Evolutionary conservation across 2,113 vertebrate genomes (phyloP), one percentile per base, ranked within the genome.

Genomic region (Callionymus lyra): DNA sequence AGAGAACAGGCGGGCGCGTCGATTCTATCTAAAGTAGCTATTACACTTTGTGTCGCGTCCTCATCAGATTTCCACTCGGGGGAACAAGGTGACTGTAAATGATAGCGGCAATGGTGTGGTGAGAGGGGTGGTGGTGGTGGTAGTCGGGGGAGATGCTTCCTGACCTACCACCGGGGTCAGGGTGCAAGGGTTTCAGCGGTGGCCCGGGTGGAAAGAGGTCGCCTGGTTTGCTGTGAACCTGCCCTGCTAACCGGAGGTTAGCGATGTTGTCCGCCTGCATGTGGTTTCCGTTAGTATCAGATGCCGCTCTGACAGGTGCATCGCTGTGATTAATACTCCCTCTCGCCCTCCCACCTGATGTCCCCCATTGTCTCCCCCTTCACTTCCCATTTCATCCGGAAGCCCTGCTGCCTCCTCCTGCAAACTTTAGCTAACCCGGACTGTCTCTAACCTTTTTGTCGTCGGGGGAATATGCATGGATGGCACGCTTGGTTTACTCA

Each of bases 271-370:
- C 56, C 44, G 54, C 55, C 33, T 42, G 61, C 85, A 79, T 88
- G 83, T 91, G 94, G 82, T 90, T 91, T 71, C 17, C 4, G 82
- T 97, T 97, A 93, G 94, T 97, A 95, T 91, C 94, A 93, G 91
- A 95, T 93, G 79, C 90, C 88, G 80, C 82, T 86, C 83, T 93
- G 91, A 93, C 93, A 95, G 89, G 87, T 87, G 86, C 76, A 80
- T 45, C 56, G 82, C 72, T 58, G 73, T 95, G 92, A 95, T 92
- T 89, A 85, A 95, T 95, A 85, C 87, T 79, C 68, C 49, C 52
- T 48, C 70, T 77, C 65, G 47, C 12, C 50, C 54, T 72, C 57
- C 53, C 40, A 44, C 57, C 50, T 38, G 34, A 12, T 64, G 53
- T 48, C 47, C 43, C 42, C 44, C 62, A 19, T 11, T 62, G 34